These are phyloP conservation scores for Buphagus erythrorhynchus DNA, from an alignment of 2,797 vertebrate genomes.

Conservation along the genomic window DNA sequence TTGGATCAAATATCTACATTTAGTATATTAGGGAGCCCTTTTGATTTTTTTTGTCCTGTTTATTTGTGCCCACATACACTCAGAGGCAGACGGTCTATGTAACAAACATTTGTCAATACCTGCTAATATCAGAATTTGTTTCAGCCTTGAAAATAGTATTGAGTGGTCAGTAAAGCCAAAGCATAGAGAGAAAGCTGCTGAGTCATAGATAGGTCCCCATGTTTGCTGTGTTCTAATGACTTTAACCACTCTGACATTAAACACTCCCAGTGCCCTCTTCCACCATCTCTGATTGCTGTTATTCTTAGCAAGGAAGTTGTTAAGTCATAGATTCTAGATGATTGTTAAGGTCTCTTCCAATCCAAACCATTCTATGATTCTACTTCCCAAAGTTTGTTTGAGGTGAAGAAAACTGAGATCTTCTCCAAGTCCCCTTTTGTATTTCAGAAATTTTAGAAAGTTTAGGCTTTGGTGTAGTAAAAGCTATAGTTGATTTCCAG, in stretches of 20 bases:
- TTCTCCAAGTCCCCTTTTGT: background rate
- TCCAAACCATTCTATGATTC: background rate
- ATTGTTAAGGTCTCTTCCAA: background rate
- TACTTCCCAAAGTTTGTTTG: accelerated
- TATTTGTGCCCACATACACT: background rate
- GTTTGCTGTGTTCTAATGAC: background rate
- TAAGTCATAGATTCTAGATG: background rate
- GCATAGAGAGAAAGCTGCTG: background rate
- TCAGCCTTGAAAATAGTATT: background rate
- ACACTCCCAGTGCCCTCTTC: background rate
- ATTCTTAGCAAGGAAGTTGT: background rate
- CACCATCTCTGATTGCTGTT: background rate
- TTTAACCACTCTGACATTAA: background rate
- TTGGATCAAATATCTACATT: background rate
- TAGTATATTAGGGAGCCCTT: background rate
- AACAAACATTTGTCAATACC: background rate
- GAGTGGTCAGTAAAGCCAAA: background rate
- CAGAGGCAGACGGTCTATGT: background rate
- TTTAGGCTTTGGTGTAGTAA: background rate
- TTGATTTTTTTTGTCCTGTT: background rate
- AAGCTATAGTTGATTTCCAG: background rate
- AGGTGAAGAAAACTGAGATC: background rate
- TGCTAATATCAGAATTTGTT: background rate
- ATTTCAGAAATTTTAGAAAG: background rate
- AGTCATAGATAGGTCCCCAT: background rate